Conservation (phyloP, 2,888 invertebrate species). For the Cephus sareptanus region DNA sequence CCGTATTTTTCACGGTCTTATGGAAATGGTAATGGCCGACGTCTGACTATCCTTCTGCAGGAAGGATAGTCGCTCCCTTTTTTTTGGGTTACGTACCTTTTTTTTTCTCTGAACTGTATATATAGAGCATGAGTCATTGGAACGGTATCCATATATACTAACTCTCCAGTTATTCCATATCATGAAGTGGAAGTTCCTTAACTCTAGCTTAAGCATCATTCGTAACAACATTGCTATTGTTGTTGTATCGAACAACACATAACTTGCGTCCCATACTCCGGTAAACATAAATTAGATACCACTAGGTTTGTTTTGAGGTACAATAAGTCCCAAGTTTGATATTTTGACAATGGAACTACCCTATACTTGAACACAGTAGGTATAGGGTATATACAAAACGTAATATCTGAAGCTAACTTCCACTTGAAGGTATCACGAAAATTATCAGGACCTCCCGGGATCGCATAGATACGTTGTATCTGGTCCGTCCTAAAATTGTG, state of each 20-base stretch:
- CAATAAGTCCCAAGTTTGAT: not conserved
- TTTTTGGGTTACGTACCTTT: conserved; percentile 51
- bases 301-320: not conserved
- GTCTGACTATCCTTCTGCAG: conserved; percentile 31
- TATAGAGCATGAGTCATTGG: not conserved
- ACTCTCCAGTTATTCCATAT: conserved; percentile 24
- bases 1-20: conserved; percentile 16
- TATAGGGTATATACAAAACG: not conserved
- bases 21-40: conserved; percentile 39
- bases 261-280: not conserved
- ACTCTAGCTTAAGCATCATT: conserved; percentile 27
- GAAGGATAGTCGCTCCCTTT: conserved; percentile 19
- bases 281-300: not conserved
- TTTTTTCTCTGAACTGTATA: conserved; percentile 16
- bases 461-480: not conserved
- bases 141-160: conserved; percentile 14
- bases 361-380: not conserved
- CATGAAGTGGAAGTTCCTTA: not conserved
- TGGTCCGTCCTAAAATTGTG: not conserved
- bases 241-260: not conserved
- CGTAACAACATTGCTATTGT: not conserved
- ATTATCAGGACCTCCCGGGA: not conserved
- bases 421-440: not conserved
- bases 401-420: not conserved
- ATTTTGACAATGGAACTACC: not conserved